Conservation (phyloP, 2,888 invertebrate genomes). For the Aphidius colemani region DNA sequence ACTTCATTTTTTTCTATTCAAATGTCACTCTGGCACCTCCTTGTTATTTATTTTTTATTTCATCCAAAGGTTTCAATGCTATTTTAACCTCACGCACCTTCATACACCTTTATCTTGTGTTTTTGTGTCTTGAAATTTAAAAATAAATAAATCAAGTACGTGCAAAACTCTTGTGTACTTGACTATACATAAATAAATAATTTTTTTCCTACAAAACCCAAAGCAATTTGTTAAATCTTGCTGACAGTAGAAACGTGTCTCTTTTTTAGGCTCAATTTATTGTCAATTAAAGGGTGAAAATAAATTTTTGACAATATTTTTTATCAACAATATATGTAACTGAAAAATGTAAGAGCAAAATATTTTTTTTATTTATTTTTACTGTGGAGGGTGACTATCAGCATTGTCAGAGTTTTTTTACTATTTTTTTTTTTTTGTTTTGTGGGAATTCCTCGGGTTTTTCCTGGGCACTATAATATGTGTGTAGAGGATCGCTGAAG, state of each 20-base stretch:
- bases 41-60: conserved; percentile 41
- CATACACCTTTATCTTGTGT: conserved; percentile 20
- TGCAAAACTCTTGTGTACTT: neutral
- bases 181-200: neutral
- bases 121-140: conserved; percentile 13
- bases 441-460: no score
- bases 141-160: neutral
- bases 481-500: conserved; percentile 9
- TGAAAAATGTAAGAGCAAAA: conserved; percentile 2
- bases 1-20: conserved; percentile 54
- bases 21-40: conserved; percentile 60
- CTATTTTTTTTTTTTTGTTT: conserved; percentile 5
- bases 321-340: neutral
- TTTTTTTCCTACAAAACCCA: no score
- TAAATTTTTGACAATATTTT: no score
- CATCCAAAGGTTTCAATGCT: neutral
- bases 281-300: no score
- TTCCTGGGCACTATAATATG: neutral
- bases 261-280: no score
- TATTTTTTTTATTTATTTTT: neutral
- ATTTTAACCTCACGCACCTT: conserved; percentile 22
- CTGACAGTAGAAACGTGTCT: no score
- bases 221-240: no score
- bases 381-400: neutral
- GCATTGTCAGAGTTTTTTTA: conserved; percentile 5